Percentiles rank a stretch among this genome's conserved stretches.
Conservation (phyloP, 2,797 vertebrate species). For the Rousettus madagascariensis region DNA sequence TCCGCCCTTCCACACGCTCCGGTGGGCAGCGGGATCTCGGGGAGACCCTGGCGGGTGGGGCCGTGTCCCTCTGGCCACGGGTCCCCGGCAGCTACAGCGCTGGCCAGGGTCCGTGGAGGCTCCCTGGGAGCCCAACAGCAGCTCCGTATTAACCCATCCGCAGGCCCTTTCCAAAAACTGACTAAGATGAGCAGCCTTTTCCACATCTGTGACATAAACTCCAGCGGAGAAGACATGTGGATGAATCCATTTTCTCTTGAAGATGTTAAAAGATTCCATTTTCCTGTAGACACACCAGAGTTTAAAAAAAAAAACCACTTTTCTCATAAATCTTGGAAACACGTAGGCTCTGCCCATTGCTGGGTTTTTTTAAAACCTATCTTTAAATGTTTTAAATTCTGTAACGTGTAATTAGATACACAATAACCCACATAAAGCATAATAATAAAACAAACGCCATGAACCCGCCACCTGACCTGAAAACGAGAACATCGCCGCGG, state of each 20-base stretch:
- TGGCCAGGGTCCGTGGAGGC: not conserved
- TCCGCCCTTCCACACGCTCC: not conserved
- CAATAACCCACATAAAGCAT: not conserved
- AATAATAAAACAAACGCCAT: not conserved
- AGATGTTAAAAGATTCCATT: not conserved
- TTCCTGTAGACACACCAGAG: not conserved
- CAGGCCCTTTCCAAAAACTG: not conserved
- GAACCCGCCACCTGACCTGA: not conserved
- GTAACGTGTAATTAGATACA: not conserved
- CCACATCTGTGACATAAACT: not conserved
- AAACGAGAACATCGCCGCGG: not conserved
- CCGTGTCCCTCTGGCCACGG: no score
- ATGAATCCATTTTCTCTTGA: not conserved
- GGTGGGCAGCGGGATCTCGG: rapidly evolving
- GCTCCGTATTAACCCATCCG: no score
- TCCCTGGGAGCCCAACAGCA: not conserved
- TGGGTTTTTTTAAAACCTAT: not conserved
- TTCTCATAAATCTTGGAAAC: not conserved
- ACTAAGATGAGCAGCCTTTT: not conserved
- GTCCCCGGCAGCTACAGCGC: no score
- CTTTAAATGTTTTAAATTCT: not conserved
- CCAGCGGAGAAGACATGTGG: not conserved
- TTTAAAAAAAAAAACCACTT: not conserved
- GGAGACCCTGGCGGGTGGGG: not conserved
- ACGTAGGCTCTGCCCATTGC: not conserved